Evolutionary conservation across 2,888 invertebrate species (phyloP).

Genomic region (Drosophila affinis): DNA sequence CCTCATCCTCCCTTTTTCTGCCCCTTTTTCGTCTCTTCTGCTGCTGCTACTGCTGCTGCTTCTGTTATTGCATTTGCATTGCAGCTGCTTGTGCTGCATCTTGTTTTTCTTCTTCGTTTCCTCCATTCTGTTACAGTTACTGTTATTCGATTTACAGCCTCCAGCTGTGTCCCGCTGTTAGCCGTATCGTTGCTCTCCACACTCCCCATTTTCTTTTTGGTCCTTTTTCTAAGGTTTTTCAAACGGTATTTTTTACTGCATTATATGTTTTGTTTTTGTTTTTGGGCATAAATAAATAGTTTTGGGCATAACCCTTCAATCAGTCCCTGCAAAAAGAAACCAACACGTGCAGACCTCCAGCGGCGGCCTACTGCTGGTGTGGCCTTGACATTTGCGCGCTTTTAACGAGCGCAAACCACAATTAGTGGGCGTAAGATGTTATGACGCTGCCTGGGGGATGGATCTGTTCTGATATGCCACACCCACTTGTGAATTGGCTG

Average conservation of each 20-base stretch:
- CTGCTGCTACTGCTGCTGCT: slow-evolving; percentile 39
- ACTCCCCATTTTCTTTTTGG: neutral
- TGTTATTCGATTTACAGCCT: slow-evolving; percentile 56
- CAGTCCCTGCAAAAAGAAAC: neutral
- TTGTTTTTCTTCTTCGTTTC: slow-evolving; percentile 24
- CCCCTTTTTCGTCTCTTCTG: neutral
- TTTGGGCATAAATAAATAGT: neutral
- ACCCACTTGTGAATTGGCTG: slow-evolving; percentile 46
- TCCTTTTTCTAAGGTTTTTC: slow-evolving; percentile 8
- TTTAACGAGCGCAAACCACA: slow-evolving; percentile 58
- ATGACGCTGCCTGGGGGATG: slow-evolving; percentile 59
- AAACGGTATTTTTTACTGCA: neutral
- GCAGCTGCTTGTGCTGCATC: slow-evolving; percentile 16
- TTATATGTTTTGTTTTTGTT: slow-evolving; percentile 13
- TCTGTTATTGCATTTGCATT: slow-evolving; percentile 33
- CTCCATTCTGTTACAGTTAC: slow-evolving; percentile 40
- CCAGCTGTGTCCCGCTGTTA: slow-evolving; percentile 64
- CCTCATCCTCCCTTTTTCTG: neutral
- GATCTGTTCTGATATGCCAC: slow-evolving; percentile 20
- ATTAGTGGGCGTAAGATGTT: slow-evolving; percentile 65
- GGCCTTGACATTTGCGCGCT: slow-evolving; percentile 74
- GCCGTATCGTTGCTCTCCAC: slow-evolving; percentile 5
- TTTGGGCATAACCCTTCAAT: neutral
- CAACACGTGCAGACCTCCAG: slow-evolving; percentile 2
- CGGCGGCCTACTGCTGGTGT: slow-evolving; percentile 21